A percentile compares a stretch with the other conserved stretches of the same genome.
Conservation (phyloP, 64 coral and sea anemone genomes). For the Montipora sp. region DNA sequence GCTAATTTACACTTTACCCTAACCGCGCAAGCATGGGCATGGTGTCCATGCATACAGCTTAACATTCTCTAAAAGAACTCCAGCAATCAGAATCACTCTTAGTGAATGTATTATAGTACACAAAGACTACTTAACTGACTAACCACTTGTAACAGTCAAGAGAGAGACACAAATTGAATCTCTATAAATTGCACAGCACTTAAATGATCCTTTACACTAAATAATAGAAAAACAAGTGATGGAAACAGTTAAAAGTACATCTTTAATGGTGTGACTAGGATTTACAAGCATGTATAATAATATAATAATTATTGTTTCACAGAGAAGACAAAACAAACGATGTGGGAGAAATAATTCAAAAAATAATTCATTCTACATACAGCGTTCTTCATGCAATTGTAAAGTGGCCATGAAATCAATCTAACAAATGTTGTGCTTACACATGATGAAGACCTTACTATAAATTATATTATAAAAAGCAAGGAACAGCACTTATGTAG, state of each 20-base stretch:
- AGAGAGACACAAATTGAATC: not conserved
- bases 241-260: constrained; percentile 30
- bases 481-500: not conserved
- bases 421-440: constrained; percentile 23
- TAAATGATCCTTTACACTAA: not conserved
- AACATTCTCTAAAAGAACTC: too few species aligned
- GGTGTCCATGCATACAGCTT: too few species aligned
- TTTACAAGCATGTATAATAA: constrained; percentile 24
- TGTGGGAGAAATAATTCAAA: constrained; percentile 11
- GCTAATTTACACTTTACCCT: too few species aligned
- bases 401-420: not conserved
- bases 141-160: too few species aligned
- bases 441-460: not conserved
- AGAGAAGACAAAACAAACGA: constrained; percentile 16
- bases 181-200: not conserved
- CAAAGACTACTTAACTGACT: too few species aligned
- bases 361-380: not conserved
- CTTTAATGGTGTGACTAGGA: constrained; percentile 26
- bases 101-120: too few species aligned
- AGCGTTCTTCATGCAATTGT: not conserved
- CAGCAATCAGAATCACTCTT: too few species aligned
- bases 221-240: not conserved
- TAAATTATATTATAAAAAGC: constrained; percentile 9
- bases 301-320: not conserved
- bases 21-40: too few species aligned